Evolutionary conservation across 2,888 invertebrate genomes (phyloP), one percentile per base, ranked within the genome.

Genomic region (Muschampia plurimacula): DNA sequence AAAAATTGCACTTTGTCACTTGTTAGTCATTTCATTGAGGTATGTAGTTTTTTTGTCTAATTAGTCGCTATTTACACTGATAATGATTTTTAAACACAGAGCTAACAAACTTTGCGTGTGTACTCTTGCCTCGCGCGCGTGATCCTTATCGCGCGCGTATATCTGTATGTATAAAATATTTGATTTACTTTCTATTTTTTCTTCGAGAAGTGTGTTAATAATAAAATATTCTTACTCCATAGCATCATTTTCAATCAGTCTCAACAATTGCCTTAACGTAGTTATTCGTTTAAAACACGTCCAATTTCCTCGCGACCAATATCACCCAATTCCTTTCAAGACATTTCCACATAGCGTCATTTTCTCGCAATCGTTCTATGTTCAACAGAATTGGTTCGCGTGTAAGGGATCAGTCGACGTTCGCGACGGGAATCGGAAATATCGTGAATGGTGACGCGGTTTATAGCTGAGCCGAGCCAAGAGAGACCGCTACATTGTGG

Each of bases 401-500:
- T 82, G 79, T 84, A 82, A 84, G 83, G 83, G 82, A 85, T 86
- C 83, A 81, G 76, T 67, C 75, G 66, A 65, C 77, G 74, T 77
- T 80, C 65, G 70, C 70, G 80, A 77, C 72, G 77, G 67, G 83
- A 86, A 85, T 85, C 82, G 82, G 83, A 87, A 87, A 87, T 84
- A 84, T 79, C 79, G 81, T 79, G 83, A 67, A 57, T 55, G 84
- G 83, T 83, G 81, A 86, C 81, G 82, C 83, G 81, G 83, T 88
- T 89, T 89, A 89, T 90, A 85, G 84, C 85, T 77, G 79, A 83
- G 32, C 59, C 13, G 82, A 86, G 89, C 89, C 88, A 88, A 89
- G 78, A 84, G 82, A 83, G 82, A 84, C 87, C 88, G 83, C 86
- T 84, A 81, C 83, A 83, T 83, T 84, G 85, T 84, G 81, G 82